Evolutionary conservation across 2,797 vertebrate species (phyloP).

Genomic region (Poliocrania exsul): DNA sequence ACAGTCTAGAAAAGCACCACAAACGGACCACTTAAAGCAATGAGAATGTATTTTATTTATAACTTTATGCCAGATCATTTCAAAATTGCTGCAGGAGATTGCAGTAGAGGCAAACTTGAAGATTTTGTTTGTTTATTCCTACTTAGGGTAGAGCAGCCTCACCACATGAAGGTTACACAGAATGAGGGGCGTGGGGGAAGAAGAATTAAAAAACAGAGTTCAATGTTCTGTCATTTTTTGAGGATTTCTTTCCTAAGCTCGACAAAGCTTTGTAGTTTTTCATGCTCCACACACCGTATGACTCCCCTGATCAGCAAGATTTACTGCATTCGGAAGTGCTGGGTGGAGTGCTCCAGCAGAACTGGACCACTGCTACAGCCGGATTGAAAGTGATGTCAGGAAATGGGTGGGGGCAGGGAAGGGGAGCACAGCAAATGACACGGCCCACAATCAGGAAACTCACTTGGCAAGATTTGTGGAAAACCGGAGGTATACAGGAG

Average conservation of each 20-base stretch:
- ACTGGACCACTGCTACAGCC: conserved; percentile 43
- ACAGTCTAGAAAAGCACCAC: background rate
- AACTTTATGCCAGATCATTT: background rate
- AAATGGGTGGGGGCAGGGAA: conserved; percentile 74
- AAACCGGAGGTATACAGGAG: conserved; percentile 66
- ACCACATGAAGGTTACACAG: background rate
- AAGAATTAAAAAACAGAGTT: background rate
- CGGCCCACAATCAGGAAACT: conserved; percentile 73
- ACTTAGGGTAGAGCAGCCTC: background rate
- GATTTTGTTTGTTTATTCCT: background rate
- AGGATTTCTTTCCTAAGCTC: background rate
- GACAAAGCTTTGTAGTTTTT: background rate
- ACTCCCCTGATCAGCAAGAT: background rate
- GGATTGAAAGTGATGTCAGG: conserved; percentile 71
- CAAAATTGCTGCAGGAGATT: background rate
- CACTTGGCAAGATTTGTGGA: conserved; percentile 74
- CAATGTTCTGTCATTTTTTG: background rate
- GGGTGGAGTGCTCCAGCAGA: conserved; percentile 57
- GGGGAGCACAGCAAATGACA: conserved; percentile 69
- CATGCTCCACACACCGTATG: background rate
- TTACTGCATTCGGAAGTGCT: conserved; percentile 46
- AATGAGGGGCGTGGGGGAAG: fast-evolving
- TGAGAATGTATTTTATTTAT: background rate
- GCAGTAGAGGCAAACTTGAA: background rate
- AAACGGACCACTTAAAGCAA: background rate